These are phyloP conservation scores for Rugalucina vietnamica DNA, from an alignment of 2,888 invertebrate genomes.

Conservation along the genomic window DNA sequence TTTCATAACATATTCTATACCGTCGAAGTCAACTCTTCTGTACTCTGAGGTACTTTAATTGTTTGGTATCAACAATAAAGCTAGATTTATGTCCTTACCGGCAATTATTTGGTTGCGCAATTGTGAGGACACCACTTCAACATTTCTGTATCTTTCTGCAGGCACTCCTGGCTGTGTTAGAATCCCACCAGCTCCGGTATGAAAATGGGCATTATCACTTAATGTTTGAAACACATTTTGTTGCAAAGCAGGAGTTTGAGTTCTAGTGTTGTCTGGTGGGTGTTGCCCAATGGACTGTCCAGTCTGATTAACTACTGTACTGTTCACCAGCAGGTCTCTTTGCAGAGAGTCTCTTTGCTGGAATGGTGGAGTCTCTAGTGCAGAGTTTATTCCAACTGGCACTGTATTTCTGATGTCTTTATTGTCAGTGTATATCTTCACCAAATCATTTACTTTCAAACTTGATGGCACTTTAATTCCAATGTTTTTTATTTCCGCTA, in stretches of 20 bases:
- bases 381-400: too few relatives aligned
- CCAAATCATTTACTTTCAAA: neutral
- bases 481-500: neutral
- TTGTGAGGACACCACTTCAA: neutral
- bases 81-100: neutral
- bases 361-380: too few relatives aligned
- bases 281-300: too few relatives aligned
- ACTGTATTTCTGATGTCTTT: too few relatives aligned
- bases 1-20: neutral
- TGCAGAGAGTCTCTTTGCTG: too few relatives aligned
- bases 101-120: neutral
- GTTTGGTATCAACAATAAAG: neutral
- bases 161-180: neutral
- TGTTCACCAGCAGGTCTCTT: too few relatives aligned
- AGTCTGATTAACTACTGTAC: too few relatives aligned
- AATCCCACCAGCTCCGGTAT: too few relatives aligned
- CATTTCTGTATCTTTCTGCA: neutral
- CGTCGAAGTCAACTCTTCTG: neutral
- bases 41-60: neutral
- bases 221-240: too few relatives aligned
- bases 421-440: neutral
- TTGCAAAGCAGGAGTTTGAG: too few relatives aligned
- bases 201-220: too few relatives aligned
- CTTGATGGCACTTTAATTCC: neutral
- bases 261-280: too few relatives aligned